phyloP scores from a whole-genome alignment of 2,797 vertebrate genomes.

The Anguilla obscura region DNA sequence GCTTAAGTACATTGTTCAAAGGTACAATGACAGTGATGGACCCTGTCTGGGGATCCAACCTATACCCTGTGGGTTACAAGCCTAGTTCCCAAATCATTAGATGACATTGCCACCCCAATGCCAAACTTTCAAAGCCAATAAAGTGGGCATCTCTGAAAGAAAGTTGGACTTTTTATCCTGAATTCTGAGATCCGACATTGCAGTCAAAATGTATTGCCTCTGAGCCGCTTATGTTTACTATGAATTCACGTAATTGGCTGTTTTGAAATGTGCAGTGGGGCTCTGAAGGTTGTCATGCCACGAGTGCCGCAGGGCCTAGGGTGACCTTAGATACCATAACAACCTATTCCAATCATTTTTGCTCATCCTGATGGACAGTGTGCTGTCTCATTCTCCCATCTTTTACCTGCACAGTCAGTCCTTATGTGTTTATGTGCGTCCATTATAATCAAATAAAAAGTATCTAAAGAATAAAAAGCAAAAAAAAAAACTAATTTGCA shows the following conservation, averaged over 20 bases:
- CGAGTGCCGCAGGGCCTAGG: constrained; percentile 60
- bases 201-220: constrained; percentile 25
- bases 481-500: not conserved
- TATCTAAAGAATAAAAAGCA: too few species aligned
- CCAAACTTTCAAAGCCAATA: not conserved
- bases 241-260: constrained; percentile 54
- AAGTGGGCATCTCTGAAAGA: constrained; percentile 34
- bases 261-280: constrained; percentile 58
- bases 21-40: not conserved
- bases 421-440: constrained; percentile 29
- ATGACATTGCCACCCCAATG: not conserved
- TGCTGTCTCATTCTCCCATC: not conserved
- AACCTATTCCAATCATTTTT: constrained; percentile 68
- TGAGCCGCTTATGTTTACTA: constrained; percentile 35
- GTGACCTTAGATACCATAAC: constrained; percentile 71
- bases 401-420: not conserved
- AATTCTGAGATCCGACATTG: constrained; percentile 47
- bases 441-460: constrained; percentile 21
- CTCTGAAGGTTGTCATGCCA: constrained; percentile 49
- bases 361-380: constrained; percentile 67
- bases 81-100: not conserved
- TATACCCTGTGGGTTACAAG: not conserved
- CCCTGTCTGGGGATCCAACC: not conserved
- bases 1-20: not conserved
- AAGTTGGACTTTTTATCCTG: constrained; percentile 44